Evolutionary conservation across 2,113 vertebrate genomes (phyloP).

Genomic region (Myotis yumanensis): DNA sequence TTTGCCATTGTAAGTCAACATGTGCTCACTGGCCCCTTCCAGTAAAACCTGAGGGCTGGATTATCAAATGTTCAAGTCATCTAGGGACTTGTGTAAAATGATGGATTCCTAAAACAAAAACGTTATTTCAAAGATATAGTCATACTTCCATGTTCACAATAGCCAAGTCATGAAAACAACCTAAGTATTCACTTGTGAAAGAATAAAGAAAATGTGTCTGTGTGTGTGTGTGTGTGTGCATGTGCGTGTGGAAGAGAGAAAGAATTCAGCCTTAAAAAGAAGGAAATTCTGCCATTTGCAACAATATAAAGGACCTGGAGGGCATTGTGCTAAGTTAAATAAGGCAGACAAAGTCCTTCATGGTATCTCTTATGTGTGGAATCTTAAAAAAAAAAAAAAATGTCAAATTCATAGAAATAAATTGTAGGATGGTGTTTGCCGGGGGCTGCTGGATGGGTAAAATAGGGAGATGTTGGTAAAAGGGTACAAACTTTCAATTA

Average conservation of each 20-base stretch:
- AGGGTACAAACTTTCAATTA: neutral
- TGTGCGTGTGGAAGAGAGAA: neutral
- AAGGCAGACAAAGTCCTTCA: neutral
- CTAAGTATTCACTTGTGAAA: neutral
- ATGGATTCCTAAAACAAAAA: neutral
- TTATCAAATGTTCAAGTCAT: neutral
- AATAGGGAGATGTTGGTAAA: neutral
- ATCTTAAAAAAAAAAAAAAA: neutral
- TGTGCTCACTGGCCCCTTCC: neutral
- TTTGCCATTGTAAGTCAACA: neutral
- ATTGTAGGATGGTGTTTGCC: neutral
- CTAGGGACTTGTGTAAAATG: neutral
- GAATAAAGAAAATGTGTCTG: neutral
- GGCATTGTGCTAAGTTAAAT: neutral
- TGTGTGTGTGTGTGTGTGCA: neutral
- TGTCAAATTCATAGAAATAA: neutral
- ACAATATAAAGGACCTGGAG: neutral
- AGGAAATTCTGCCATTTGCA: neutral
- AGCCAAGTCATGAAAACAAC: neutral
- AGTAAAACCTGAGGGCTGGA: neutral
- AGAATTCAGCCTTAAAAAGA: neutral
- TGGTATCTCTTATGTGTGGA: neutral
- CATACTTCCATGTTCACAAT: neutral
- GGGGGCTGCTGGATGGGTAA: neutral
- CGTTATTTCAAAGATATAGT: neutral